Conservation (phyloP, 2,797 vertebrate species). For the Ctenochaetus hawaiiensis region DNA sequence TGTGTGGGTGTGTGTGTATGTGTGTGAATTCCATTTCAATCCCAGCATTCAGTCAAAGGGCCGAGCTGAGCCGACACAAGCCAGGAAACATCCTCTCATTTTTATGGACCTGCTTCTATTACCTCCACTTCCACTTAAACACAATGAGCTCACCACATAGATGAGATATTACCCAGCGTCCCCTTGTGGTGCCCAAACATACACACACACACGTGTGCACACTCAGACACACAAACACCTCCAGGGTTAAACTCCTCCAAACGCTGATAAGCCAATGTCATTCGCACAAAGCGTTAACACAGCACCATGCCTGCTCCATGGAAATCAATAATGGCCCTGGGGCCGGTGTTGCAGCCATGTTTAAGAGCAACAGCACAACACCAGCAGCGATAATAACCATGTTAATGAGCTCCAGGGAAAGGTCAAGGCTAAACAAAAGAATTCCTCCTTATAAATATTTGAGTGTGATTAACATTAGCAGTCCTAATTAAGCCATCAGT, state of each 20-base stretch:
- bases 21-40: slow-evolving; percentile 56
- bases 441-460: slow-evolving; percentile 86
- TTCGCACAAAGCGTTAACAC: slow-evolving; percentile 71
- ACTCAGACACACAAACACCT: slow-evolving; percentile 33
- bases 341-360: slow-evolving; percentile 49
- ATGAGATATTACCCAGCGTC: slow-evolving; percentile 67
- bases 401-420: slow-evolving; percentile 84
- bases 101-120: slow-evolving; percentile 69
- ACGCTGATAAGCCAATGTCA: slow-evolving; percentile 82
- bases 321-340: slow-evolving; percentile 80
- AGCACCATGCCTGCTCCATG: slow-evolving; percentile 66
- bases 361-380: slow-evolving; percentile 61
- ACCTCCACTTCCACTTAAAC: slow-evolving; percentile 72
- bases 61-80: slow-evolving; percentile 69
- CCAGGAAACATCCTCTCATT: slow-evolving; percentile 29
- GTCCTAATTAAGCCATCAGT: slow-evolving; percentile 83
- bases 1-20: slow-evolving; percentile 35
- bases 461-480: slow-evolving; percentile 84
- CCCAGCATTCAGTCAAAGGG: slow-evolving; percentile 54
- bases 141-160: slow-evolving; percentile 71
- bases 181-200: slow-evolving; percentile 29
- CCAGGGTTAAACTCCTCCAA: slow-evolving; percentile 60
- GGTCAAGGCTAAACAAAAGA: slow-evolving; percentile 88
- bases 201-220: slow-evolving; percentile 11
- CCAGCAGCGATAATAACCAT: slow-evolving; percentile 77